Conservation (phyloP, 2,888 invertebrate species). For the Papilio elwesi region DNA sequence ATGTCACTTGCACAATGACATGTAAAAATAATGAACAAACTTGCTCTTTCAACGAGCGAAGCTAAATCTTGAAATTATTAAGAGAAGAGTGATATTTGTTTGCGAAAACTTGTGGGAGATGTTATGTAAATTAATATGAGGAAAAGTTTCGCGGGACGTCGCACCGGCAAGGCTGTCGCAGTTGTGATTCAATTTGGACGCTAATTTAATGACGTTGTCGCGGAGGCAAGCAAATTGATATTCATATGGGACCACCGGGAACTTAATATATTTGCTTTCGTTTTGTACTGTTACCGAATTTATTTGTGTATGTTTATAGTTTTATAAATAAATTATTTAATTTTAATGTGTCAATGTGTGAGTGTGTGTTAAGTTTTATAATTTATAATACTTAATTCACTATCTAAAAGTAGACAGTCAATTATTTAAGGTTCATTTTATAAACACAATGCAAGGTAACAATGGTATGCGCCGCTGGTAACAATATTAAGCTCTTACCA, state of each 20-base stretch:
- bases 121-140: slow-evolving; percentile 84
- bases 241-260: slow-evolving; percentile 80
- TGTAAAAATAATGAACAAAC: slow-evolving; percentile 85
- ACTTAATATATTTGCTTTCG: slow-evolving; percentile 65
- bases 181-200: slow-evolving; percentile 84
- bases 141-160: slow-evolving; percentile 82
- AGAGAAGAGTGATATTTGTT: slow-evolving; percentile 61
- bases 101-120: slow-evolving; percentile 63
- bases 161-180: slow-evolving; percentile 81
- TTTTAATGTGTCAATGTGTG: too few species aligned
- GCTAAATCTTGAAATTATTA: slow-evolving; percentile 61
- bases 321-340: too few species aligned
- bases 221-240: slow-evolving; percentile 82
- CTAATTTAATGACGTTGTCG: slow-evolving; percentile 83
- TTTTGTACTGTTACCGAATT: slow-evolving; percentile 46
- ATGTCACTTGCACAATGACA: slow-evolving; percentile 83
- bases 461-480: too few species aligned
- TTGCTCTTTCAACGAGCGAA: slow-evolving; percentile 61
- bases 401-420: too few species aligned
- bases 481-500: too few species aligned
- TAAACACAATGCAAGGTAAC: too few species aligned
- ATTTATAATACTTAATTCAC: too few species aligned
- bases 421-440: too few species aligned
- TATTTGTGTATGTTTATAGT: background rate
- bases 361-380: too few species aligned